phyloP scores from a whole-genome alignment of 2,888 invertebrate genomes.

The Troides aeacus region DNA sequence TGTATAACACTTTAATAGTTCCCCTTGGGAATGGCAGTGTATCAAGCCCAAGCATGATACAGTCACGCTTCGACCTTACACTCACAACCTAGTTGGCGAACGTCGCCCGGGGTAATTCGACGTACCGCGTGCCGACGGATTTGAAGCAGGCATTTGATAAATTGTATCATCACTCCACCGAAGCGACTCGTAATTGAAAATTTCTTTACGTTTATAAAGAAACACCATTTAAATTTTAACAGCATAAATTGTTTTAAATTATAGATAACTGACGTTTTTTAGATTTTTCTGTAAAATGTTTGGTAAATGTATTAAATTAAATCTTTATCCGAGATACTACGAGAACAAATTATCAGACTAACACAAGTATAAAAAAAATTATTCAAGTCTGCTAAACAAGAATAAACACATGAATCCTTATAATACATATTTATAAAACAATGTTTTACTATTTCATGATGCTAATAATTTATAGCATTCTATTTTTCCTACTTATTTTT shows the following conservation, averaged over 20 bases:
- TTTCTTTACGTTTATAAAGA: neutral
- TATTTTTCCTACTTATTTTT: neutral
- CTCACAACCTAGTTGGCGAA: conserved; percentile 67
- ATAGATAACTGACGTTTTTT: neutral
- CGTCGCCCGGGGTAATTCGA: conserved; percentile 38
- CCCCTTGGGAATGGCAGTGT: conserved; percentile 32
- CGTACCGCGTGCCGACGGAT: conserved; percentile 37
- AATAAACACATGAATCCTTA: no score
- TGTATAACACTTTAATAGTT: conserved; percentile 34
- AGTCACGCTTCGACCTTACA: conserved; percentile 42
- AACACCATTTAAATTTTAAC: neutral
- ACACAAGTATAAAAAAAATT: no score
- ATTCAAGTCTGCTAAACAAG: no score
- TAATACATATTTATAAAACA: no score
- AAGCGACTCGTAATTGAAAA: neutral
- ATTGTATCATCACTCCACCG: conserved; percentile 11
- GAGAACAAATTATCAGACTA: no score
- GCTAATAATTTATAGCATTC: no score
- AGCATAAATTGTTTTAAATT: neutral
- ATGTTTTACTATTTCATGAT: no score
- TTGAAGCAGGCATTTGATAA: conserved; percentile 21
- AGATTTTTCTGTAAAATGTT: neutral
- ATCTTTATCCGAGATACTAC: no score
- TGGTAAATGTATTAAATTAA: neutral
- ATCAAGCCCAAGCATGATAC: conserved; percentile 48